Evolutionary conservation across 2,888 invertebrate species (phyloP), one percentile per base, ranked within the genome.

Genomic region (Phytoseiulus persimilis): DNA sequence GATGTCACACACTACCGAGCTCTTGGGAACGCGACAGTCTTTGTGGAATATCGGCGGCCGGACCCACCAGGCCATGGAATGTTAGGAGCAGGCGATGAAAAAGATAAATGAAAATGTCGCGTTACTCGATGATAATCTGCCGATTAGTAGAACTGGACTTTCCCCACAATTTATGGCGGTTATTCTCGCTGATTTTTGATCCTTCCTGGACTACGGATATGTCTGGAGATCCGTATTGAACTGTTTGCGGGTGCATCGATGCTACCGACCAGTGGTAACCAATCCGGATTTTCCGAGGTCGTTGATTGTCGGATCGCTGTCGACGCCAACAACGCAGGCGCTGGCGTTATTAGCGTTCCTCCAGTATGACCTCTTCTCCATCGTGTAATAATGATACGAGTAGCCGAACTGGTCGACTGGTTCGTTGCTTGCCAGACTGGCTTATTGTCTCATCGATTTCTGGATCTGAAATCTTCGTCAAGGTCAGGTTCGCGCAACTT

Each of bases 221-320:
- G 39, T 39, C 39, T 9, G 9, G 39, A 65, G 65, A 3, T 65
- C 65, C 65, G 28, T 65, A 65, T 65, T 65, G 11, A 28, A 18
- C 14, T 23, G 65, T 65, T 65, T 65, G 65, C 18, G 65, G 65
- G 65, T 23, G 65, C 65, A 65, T 65, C 65, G 14, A 65, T 65
- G 65, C 65, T 65, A 65, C 65, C 65, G 65, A 65, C 65, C 65
- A 65, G 65, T 65, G 65, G 65, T 65, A 65, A 65, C 65, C 65
- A 65, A 65, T 65, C 65, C 65, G 65, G 65, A 65, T 65, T 65
- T 28, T 65, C 65, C 65, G 65, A 65, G 65, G 65, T 65, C 65
- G 18, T 14, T 28, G 65, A 65, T 65, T 65, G 65, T 65, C 14
- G 23, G 18, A 65, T 65, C 65, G 65, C 5, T 23, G 65, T 65